Conservation (phyloP, 92 coral and sea anemone genomes). For the Paramuricea clavata region DNA sequence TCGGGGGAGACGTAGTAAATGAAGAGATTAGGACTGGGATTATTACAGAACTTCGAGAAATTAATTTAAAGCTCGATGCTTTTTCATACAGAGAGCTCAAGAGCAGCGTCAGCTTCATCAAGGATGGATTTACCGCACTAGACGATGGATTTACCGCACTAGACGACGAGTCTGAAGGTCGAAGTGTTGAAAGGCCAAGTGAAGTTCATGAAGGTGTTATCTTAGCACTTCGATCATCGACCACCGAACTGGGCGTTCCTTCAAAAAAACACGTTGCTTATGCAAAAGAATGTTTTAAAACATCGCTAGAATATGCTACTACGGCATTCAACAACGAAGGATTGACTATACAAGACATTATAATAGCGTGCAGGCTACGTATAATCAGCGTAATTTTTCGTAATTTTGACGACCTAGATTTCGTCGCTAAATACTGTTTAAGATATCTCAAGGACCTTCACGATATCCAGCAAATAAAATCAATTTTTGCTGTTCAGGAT, state of each 20-base stretch:
- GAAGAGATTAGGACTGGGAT: not conserved
- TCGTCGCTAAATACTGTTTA: not conserved
- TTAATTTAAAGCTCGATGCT: not conserved
- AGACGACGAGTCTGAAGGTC: not conserved
- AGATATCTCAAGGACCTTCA: not conserved
- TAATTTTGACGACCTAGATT: not conserved
- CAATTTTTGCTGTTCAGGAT: not conserved
- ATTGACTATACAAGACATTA: not conserved
- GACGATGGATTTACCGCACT: not conserved
- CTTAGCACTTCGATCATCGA: not conserved
- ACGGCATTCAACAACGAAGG: not conserved
- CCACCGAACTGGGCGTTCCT: not conserved
- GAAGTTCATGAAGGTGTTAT: not conserved
- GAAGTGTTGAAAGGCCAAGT: not conserved
- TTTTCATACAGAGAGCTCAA: not conserved
- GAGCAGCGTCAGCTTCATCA: not conserved
- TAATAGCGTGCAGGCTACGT: not conserved
- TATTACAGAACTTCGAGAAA: not conserved
- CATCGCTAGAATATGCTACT: not conserved
- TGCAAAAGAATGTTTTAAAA: not conserved
- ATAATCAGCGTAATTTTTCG: not conserved
- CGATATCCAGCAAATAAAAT: not conserved
- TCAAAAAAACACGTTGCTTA: not conserved
- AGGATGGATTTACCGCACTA: not conserved
- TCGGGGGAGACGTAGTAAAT: not conserved